Percentiles rank a stretch among this genome's conserved stretches.
Conservation (phyloP, 2,113 vertebrate species). For the Melanostigma gelatinosum region DNA sequence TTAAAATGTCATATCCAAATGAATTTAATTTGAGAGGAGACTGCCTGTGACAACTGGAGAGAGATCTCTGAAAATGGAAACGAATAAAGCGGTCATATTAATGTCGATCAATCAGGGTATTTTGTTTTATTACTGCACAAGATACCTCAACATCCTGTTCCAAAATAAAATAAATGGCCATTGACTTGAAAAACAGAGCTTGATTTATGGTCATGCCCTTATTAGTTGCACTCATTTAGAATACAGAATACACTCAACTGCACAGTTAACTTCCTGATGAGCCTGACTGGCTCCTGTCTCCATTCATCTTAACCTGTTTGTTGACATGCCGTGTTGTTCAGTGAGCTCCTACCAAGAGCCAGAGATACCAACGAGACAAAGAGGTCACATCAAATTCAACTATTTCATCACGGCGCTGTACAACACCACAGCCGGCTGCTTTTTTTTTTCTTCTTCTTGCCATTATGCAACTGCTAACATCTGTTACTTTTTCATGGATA, state of each 20-base stretch:
- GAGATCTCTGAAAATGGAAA: slow-evolving; percentile 54
- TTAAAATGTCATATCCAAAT: slow-evolving; percentile 82
- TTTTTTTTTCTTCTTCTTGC: slow-evolving; percentile 35
- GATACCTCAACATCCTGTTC: slow-evolving; percentile 2
- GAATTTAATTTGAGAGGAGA: slow-evolving; percentile 76
- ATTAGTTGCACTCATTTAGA: neutral
- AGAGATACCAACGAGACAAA: slow-evolving; percentile 57
- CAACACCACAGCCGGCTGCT: slow-evolving; percentile 53
- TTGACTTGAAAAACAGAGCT: neutral
- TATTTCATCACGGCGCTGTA: slow-evolving; percentile 70
- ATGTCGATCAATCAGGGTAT: slow-evolving; percentile 1
- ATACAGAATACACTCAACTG: neutral
- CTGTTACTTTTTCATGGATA: slow-evolving; percentile 70
- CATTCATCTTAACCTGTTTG: slow-evolving; percentile 32
- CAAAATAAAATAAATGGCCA: neutral
- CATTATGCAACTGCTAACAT: slow-evolving; percentile 79
- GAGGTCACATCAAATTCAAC: slow-evolving; percentile 74
- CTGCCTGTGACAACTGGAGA: slow-evolving; percentile 57
- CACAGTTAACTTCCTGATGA: neutral
- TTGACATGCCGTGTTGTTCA: slow-evolving; percentile 43
- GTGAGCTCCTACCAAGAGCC: slow-evolving; percentile 35
- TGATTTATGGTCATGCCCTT: neutral
- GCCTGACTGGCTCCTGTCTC: slow-evolving; percentile 6
- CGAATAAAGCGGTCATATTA: slow-evolving; percentile 45
- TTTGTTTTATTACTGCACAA: neutral